A percentile compares a stretch with the other conserved stretches of the same genome.
These are phyloP conservation scores for Platyura marginata DNA, from an alignment of 1,140 invertebrate species.

Conservation along the genomic window DNA sequence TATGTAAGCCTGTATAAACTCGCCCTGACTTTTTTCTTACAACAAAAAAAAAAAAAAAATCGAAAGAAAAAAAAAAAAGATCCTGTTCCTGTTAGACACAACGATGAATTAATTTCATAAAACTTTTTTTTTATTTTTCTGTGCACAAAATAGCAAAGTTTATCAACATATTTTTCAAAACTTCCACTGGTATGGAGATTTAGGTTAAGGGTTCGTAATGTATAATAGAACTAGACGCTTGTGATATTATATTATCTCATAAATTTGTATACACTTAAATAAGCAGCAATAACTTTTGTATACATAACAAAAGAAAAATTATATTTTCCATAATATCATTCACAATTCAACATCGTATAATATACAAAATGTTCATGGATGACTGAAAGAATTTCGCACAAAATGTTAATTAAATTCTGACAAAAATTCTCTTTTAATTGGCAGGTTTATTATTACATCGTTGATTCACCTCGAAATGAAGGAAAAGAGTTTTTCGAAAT, in stretches of 20 bases:
- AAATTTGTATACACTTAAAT: not conserved
- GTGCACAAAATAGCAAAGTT: not conserved
- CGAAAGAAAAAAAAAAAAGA: too few species aligned
- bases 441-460: conserved; percentile 79
- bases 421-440: too few species aligned
- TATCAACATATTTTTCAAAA: not conserved
- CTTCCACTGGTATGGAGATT: not conserved
- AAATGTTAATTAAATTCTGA: too few species aligned
- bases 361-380: too few species aligned
- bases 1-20: too few species aligned
- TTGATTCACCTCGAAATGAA: conserved; percentile 73
- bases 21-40: too few species aligned
- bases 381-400: not conserved
- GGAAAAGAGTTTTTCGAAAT: conserved; percentile 91
- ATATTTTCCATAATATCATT: not conserved
- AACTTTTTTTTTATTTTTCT: not conserved
- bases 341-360: not conserved
- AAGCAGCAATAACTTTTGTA: too few species aligned
- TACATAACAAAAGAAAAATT: too few species aligned
- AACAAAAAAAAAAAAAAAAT: too few species aligned
- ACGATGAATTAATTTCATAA: not conserved
- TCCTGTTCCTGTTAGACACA: not conserved
- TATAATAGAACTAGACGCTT: not conserved
- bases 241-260: not conserved
- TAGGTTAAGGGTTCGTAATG: not conserved